phyloP scores from a whole-genome alignment of 2,888 invertebrate genomes.

The Pandemis cinnamomeana region DNA sequence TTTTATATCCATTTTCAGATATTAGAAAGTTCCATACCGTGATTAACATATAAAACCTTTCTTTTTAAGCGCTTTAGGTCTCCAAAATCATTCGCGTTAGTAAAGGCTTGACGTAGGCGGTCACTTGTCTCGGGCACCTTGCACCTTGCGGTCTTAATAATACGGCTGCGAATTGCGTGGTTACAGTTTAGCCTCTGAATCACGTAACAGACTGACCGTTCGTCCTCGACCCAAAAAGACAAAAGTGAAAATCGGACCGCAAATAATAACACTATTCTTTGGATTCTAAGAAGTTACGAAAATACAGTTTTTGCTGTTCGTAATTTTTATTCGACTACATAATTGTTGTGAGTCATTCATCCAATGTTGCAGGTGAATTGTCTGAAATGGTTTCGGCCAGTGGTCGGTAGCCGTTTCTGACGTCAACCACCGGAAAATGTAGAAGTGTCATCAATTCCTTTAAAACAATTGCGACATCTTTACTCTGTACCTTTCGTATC shows the following conservation, averaged over 20 bases:
- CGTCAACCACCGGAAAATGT: no score
- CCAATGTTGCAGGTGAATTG: slow-evolving; percentile 8
- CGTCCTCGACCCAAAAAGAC: slow-evolving; percentile 77
- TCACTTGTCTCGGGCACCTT: slow-evolving; percentile 12
- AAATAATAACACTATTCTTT: slow-evolving; percentile 54
- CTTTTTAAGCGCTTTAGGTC: slow-evolving; percentile 25
- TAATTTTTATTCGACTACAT: slow-evolving; percentile 20
- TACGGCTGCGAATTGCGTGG: slow-evolving; percentile 12
- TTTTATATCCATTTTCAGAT: slow-evolving; percentile 16
- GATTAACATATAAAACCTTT: slow-evolving; percentile 27
- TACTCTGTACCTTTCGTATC: no score
- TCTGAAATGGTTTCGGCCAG: slow-evolving; percentile 6
- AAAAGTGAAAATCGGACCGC: slow-evolving; percentile 74
- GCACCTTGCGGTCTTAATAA: neutral
- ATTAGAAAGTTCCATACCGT: slow-evolving; percentile 29
- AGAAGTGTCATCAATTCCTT: no score
- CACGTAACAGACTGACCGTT: slow-evolving; percentile 58
- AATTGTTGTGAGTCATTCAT: slow-evolving; percentile 30
- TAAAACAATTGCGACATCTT: no score
- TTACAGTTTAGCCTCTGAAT: slow-evolving; percentile 46
- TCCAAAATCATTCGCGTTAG: slow-evolving; percentile 24
- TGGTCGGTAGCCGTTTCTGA: no score
- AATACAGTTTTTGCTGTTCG: slow-evolving; percentile 40
- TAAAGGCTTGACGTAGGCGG: slow-evolving; percentile 30
- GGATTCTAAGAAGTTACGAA: slow-evolving; percentile 55